A percentile compares a stretch with the other conserved stretches of the same genome.
Evolutionary conservation across 2,113 vertebrate genomes (phyloP).

Genomic region (Cryptoleucopteryx plumbea): DNA sequence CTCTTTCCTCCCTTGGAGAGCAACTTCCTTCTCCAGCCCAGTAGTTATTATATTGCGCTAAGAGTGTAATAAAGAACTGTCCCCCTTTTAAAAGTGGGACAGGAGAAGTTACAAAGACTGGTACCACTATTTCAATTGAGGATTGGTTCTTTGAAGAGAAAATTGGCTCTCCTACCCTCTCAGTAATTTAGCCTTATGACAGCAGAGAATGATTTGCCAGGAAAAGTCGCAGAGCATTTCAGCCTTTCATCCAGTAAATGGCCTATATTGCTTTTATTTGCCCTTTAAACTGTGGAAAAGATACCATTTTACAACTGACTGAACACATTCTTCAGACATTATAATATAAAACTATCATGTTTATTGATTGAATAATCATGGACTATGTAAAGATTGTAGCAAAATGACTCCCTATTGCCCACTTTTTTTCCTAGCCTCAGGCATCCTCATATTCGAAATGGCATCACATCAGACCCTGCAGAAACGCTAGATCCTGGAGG

Average conservation of each 20-base stretch:
- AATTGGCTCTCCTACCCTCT: not conserved
- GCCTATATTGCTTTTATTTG: not conserved
- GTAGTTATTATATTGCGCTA: too few relatives aligned
- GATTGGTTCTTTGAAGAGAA: not conserved
- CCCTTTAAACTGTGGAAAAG: not conserved
- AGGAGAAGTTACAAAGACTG: not conserved
- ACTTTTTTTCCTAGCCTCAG: not conserved
- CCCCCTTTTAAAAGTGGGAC: not conserved
- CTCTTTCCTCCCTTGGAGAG: not conserved
- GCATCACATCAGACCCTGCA: not conserved
- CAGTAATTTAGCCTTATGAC: not conserved
- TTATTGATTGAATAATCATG: not conserved
- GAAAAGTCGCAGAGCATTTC: not conserved
- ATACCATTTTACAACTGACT: not conserved
- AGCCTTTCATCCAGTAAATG: not conserved
- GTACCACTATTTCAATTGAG: not conserved
- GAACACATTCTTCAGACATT: accelerated
- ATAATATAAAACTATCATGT: not conserved
- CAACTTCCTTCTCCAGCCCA: not conserved
- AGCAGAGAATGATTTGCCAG: not conserved
- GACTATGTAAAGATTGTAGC: not conserved
- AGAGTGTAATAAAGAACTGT: not conserved
- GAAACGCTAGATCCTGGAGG: not conserved
- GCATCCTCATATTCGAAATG: not conserved
- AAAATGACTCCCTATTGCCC: not conserved